Conservation (phyloP, 2,113 vertebrate species). For the Aegotheles bennettii region DNA sequence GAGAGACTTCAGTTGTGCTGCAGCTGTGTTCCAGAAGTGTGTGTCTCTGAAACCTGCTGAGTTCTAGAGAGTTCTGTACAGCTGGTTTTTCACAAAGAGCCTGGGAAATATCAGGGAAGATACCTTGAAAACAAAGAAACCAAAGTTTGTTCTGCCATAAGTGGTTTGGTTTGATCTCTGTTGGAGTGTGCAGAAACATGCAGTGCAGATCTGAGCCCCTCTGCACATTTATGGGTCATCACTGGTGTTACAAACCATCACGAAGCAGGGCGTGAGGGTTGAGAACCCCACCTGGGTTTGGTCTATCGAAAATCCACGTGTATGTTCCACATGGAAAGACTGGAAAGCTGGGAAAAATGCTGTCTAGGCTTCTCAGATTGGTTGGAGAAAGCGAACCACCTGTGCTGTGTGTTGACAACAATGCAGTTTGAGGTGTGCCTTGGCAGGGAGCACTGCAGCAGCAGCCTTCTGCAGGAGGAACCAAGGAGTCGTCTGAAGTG, state of each 20-base stretch:
- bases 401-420: rapidly evolving
- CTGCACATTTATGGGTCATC: neutral
- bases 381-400: neutral
- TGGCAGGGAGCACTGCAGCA: neutral
- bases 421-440: neutral
- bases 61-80: rapidly evolving
- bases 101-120: neutral
- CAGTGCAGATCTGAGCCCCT: neutral
- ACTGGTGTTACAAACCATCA: rapidly evolving
- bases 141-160: neutral
- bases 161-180: too few species aligned
- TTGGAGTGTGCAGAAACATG: too few species aligned
- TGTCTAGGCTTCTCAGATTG: neutral
- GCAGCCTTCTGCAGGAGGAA: neutral
- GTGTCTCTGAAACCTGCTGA: rapidly evolving
- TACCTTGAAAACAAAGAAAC: neutral
- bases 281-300: neutral
- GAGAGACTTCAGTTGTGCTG: neutral
- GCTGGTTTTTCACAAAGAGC: neutral
- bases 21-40: rapidly evolving
- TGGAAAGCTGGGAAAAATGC: neutral
- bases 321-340: neutral
- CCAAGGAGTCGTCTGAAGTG: neutral
- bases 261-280: neutral
- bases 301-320: rapidly evolving